Conservation (phyloP, 2,888 invertebrate genomes). For the Melieria omissa region DNA sequence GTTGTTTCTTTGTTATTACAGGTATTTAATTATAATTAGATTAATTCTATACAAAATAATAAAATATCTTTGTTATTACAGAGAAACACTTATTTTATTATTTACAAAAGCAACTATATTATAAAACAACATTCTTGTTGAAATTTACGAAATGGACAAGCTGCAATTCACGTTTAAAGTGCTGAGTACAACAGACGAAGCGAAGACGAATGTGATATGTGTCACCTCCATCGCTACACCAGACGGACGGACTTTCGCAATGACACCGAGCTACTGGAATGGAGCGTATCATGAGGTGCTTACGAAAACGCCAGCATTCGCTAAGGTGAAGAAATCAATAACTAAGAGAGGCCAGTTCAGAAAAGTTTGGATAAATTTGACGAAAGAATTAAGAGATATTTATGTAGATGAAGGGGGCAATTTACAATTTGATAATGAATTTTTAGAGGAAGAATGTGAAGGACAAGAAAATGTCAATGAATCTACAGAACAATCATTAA, state of each 20-base stretch:
- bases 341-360: conserved; percentile 31
- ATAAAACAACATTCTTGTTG: no score
- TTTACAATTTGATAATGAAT: conserved; percentile 21
- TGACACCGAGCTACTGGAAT: conserved; percentile 25
- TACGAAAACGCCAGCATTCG: conserved; percentile 22
- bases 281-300: conserved; percentile 17
- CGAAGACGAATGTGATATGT: conserved; percentile 28
- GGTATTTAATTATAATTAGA: no score
- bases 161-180: conserved; percentile 24
- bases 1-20: no score
- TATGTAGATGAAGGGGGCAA: conserved; percentile 28
- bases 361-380: conserved; percentile 31
- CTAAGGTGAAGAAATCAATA: conserved; percentile 34
- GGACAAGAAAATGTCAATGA: not conserved
- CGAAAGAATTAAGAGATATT: conserved; percentile 15
- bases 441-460: conserved; percentile 14
- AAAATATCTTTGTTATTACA: no score
- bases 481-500: conserved; percentile 21
- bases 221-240: conserved; percentile 35
- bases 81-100: no score
- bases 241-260: conserved; percentile 16
- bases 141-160: conserved; percentile 24
- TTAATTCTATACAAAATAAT: no score
- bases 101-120: no score
- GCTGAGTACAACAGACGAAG: conserved; percentile 28